Conservation (phyloP, 1,140 invertebrate species). For the Caenorhabditis inopinata region DNA sequence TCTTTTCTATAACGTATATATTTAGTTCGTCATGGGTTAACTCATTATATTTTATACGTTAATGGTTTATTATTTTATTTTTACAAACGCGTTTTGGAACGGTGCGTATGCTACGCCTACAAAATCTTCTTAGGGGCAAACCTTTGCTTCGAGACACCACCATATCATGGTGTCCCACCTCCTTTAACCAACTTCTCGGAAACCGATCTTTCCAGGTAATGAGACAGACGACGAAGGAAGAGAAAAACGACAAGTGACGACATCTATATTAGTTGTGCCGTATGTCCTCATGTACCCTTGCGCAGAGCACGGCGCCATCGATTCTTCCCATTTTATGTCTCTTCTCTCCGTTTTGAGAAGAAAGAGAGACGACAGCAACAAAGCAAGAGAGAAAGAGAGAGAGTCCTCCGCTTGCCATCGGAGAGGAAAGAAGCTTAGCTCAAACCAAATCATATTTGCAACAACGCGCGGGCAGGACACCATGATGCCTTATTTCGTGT, state of each 20-base stretch:
- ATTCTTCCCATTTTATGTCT: constrained; percentile 3
- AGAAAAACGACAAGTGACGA: background rate
- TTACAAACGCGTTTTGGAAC: too few relatives aligned
- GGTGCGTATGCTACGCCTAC: too few relatives aligned
- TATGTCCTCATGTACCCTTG: background rate
- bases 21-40: too few relatives aligned
- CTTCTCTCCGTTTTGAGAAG: background rate
- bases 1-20: too few relatives aligned
- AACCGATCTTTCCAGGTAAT: background rate
- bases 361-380: background rate
- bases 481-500: background rate
- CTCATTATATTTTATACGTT: too few relatives aligned
- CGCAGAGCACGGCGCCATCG: background rate
- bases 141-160: too few relatives aligned
- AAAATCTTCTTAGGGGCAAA: too few relatives aligned
- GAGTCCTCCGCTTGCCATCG: background rate
- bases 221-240: background rate
- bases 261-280: constrained; percentile 7
- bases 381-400: background rate
- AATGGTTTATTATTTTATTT: too few relatives aligned
- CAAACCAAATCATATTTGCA: constrained; percentile 28
- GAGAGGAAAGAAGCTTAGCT: background rate
- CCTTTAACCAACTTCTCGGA: background rate
- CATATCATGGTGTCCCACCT: too few relatives aligned
- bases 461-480: background rate